Conservation (phyloP, 2,113 vertebrate genomes). For the Romanogobio albipinnatus region DNA sequence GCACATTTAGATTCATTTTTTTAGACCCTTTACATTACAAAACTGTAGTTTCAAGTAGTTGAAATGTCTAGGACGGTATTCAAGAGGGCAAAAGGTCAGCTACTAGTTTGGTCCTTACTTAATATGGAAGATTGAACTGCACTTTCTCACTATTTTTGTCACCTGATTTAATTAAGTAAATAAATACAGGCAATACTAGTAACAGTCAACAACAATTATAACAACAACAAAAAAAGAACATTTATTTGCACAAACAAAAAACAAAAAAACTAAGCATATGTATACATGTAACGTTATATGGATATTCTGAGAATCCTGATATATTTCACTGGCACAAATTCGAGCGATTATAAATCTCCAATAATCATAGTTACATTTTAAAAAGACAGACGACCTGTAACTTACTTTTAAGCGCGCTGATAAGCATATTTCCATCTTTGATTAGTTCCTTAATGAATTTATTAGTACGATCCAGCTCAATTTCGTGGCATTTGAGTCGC, state of each 20-base stretch:
- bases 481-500: slow-evolving; percentile 93
- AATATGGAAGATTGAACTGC: background rate
- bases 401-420: slow-evolving; percentile 91
- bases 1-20: background rate
- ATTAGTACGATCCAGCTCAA: slow-evolving; percentile 94
- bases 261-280: no score
- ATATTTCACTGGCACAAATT: no score
- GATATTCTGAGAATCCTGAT: no score
- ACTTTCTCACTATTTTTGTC: background rate
- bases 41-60: background rate
- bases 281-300: no score
- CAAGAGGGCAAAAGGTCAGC: slow-evolving; percentile 6
- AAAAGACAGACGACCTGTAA: slow-evolving; percentile 33
- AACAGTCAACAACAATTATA: no score
- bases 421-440: slow-evolving; percentile 94
- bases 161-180: no score
- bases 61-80: slow-evolving; percentile 9
- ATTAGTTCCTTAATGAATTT: slow-evolving; percentile 98
- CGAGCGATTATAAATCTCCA: no score
- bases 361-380: no score
- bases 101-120: slow-evolving; percentile 22
- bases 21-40: background rate
- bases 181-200: no score
- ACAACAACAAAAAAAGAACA: no score
- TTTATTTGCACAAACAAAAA: no score